Conservation (phyloP, 2,797 vertebrate genomes). For the Sebastes hopkinsi region DNA sequence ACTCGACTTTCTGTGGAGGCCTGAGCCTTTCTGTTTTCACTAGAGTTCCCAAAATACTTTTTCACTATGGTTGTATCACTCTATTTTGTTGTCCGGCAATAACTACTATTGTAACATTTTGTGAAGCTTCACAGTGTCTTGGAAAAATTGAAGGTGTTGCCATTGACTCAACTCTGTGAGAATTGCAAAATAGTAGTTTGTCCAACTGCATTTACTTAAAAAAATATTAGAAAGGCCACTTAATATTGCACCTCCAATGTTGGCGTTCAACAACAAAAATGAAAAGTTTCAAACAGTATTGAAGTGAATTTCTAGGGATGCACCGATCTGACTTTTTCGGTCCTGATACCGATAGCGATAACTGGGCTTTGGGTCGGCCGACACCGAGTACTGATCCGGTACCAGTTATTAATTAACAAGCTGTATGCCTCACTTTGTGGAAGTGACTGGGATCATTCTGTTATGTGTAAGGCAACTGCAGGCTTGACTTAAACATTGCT, state of each 20-base stretch:
- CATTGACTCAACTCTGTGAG: background rate
- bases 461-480: too few species aligned
- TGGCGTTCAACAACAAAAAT: background rate
- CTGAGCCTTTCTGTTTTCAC: background rate
- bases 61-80: background rate
- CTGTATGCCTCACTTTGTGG: too few species aligned
- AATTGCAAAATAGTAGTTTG: background rate
- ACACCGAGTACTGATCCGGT: too few species aligned
- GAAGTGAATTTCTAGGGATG: background rate
- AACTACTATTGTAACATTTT: background rate
- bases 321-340: too few species aligned
- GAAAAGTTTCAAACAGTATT: background rate
- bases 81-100: background rate
- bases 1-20: background rate
- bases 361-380: too few species aligned
- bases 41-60: background rate
- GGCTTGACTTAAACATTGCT: too few species aligned
- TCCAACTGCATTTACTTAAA: background rate
- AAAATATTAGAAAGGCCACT: background rate
- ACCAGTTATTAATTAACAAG: too few species aligned
- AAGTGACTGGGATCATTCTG: too few species aligned
- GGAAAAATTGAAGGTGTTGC: background rate
- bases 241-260: background rate
- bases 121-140: background rate
- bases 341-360: too few species aligned